Evolutionary conservation across 2,888 invertebrate genomes (phyloP).

Genomic region (Tachina lurida): DNA sequence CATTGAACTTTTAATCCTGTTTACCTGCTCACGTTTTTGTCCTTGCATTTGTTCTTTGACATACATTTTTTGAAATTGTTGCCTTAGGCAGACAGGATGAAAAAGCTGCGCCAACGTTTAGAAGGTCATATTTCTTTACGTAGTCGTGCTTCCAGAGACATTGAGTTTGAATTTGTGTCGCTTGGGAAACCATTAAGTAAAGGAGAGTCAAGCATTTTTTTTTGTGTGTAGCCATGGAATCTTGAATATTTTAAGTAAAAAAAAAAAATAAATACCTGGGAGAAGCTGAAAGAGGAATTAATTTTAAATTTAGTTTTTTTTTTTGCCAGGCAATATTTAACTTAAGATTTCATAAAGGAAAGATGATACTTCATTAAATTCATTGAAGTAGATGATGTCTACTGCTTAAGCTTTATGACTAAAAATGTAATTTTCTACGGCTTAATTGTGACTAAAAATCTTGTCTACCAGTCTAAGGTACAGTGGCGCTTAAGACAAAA

Average conservation of each 20-base stretch:
- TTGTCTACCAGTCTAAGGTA: too few species aligned
- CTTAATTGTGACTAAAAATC: too few species aligned
- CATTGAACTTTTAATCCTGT: constrained; percentile 6
- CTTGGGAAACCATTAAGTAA: neutral
- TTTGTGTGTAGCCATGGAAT: neutral
- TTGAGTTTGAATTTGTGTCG: neutral
- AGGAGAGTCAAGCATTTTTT: neutral
- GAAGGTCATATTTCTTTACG: neutral
- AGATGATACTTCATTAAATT: too few species aligned
- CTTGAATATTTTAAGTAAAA: too few species aligned
- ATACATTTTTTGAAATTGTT: constrained; percentile 2
- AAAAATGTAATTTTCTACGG: too few species aligned
- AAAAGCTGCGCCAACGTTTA: too few species aligned
- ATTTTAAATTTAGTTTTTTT: neutral
- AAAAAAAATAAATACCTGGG: too few species aligned
- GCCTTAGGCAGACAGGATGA: neutral
- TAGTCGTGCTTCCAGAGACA: neutral
- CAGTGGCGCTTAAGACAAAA: too few species aligned
- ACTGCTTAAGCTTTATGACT: too few species aligned
- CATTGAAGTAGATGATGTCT: too few species aligned
- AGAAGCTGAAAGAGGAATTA: neutral
- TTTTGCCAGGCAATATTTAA: too few species aligned
- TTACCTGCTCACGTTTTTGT: neutral
- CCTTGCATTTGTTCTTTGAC: neutral
- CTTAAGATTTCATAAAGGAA: too few species aligned